These are phyloP conservation scores for Ceryle rudis DNA, from an alignment of 2,797 vertebrate species.

Conservation along the genomic window DNA sequence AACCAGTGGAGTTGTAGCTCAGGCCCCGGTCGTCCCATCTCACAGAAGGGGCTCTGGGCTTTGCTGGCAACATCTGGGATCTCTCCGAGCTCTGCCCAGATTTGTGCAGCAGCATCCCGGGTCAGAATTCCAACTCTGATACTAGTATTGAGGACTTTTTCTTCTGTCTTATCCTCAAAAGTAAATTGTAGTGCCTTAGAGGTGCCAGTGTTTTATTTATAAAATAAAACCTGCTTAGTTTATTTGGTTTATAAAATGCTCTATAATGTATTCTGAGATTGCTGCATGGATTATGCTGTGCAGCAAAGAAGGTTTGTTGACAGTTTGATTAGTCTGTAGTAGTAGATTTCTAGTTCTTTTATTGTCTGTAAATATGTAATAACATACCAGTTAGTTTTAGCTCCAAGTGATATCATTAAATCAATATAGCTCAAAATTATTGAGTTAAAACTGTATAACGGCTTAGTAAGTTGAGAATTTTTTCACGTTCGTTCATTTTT, in stretches of 20 bases:
- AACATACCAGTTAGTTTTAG: neutral
- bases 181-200: neutral
- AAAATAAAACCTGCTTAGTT: neutral
- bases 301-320: neutral
- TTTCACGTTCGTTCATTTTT: neutral
- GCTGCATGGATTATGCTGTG: neutral
- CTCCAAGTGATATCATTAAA: conserved; percentile 9
- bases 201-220: neutral
- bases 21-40: neutral
- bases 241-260: neutral
- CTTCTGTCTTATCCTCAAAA: neutral
- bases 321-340: conserved; percentile 36
- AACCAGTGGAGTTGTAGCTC: neutral
- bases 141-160: neutral
- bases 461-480: neutral
- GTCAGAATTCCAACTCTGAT: neutral
- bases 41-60: neutral
- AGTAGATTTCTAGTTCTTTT: conserved; percentile 15
- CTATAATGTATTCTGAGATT: neutral
- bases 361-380: conserved; percentile 30
- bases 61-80: neutral
- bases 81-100: accelerated
- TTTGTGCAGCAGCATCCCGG: neutral
- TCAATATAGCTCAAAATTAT: neutral
- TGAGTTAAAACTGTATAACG: neutral